Evolutionary conservation across 2,888 invertebrate species (phyloP), one percentile per base, ranked within the genome.

Genomic region (Noctua janthina): DNA sequence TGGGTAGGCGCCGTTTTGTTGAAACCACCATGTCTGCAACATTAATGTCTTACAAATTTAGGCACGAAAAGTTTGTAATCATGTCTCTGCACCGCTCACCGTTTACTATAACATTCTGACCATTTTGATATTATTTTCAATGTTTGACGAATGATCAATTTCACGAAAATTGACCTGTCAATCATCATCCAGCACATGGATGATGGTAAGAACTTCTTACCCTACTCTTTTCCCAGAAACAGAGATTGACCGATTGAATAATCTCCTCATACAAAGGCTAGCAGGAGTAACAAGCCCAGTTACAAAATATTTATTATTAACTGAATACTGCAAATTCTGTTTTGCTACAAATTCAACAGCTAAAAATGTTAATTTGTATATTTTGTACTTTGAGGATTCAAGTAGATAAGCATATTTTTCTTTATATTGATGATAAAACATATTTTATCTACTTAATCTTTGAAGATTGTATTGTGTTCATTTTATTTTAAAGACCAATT

Each of bases 361-460:
- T 29, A 29, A 6, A 29, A 29, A 62, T 29, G 29, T 7, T 7
- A 15, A 62, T 29, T 29, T 29, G 15, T 62, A 62, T 15, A 20
- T 20, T 49, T 49, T 51, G 10, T 17, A 69, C n/a, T 69, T n/a
- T 46, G n/a, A 46, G 29, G 29, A 69, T 51, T 43, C 29, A 29
- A 49, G 49, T 6, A 20, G 49, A 51, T 70, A 29, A 39, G 8
- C 35, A 54, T 39, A 23, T 39, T 35, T 35, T 10, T 39, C 20
- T 54, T 39, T 11, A 64, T 10, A 54, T 35, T 35, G 8, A 71
- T 23, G 29, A 54, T 35, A 23, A 35, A 71, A 35, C 71, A 39
- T 35, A 35, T 70, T 70, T 70, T 35, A 71, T 71, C 51, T 35
- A 46, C n/a, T 10, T 15, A 43, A 46, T 69, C 43, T 69, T 69